Conservation (phyloP, 2,888 invertebrate genomes). For the Lithophane leautieri region DNA sequence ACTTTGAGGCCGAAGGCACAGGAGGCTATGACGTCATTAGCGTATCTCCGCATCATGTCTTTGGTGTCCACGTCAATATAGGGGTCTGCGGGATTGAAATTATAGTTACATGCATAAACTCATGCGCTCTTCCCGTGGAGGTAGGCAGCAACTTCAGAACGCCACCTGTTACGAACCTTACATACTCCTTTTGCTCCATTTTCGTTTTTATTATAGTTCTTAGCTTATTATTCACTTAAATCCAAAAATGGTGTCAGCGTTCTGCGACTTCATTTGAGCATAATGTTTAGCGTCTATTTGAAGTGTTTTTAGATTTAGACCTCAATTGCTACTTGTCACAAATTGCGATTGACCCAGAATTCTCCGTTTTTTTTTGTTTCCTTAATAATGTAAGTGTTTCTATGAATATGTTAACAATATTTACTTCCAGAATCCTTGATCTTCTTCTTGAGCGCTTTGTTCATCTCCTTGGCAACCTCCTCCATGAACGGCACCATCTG, state of each 20-base stretch:
- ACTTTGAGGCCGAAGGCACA: conserved; percentile 89
- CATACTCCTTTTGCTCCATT: background rate
- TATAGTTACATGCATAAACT: background rate
- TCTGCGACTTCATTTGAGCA: background rate
- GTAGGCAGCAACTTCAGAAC: background rate
- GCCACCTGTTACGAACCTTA: too few relatives aligned
- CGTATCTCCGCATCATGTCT: conserved; percentile 83
- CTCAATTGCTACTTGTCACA: background rate
- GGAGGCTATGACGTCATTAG: conserved; percentile 89
- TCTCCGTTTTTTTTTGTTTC: background rate
- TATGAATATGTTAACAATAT: background rate
- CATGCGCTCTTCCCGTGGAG: too few relatives aligned
- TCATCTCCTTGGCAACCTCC: conserved; percentile 78
- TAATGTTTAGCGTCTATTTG: background rate
- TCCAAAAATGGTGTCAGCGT: background rate
- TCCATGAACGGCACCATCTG: conserved; percentile 82
- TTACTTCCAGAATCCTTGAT: conserved; percentile 65
- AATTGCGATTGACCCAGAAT: background rate
- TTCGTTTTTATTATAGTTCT: background rate
- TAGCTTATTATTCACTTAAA: background rate
- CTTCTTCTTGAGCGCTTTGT: conserved; percentile 67
- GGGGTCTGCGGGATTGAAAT: conserved; percentile 55
- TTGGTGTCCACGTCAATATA: conserved; percentile 80
- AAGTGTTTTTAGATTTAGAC: background rate
- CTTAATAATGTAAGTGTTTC: too few relatives aligned